Percentiles rank a stretch among this genome's conserved stretches.
Conservation (phyloP, 2,797 vertebrate species). For the Crenichthys baileyi region DNA sequence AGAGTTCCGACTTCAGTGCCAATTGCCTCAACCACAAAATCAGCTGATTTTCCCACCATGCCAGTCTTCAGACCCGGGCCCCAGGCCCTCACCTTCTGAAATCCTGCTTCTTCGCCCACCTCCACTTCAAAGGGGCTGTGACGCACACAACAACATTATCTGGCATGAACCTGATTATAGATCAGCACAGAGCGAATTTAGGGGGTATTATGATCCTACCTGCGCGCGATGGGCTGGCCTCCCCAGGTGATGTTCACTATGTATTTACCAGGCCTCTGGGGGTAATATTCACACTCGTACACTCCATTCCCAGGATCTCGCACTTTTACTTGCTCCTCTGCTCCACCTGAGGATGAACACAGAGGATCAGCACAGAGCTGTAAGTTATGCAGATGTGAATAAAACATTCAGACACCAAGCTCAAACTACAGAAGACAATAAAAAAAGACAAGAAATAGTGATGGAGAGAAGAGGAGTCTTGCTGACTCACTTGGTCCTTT, state of each 20-base stretch:
- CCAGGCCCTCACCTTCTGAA: conserved; percentile 96
- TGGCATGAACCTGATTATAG: not conserved
- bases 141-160: conserved; percentile 29
- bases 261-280: conserved; percentile 89
- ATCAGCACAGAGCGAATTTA: not conserved
- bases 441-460: conserved; percentile 26
- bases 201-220: conserved; percentile 76
- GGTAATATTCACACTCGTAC: conserved; percentile 92
- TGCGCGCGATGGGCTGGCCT: conserved; percentile 91
- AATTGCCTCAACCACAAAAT: conserved; percentile 95
- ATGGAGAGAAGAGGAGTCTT: conserved; percentile 39
- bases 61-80: conserved; percentile 93
- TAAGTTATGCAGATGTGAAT: conserved; percentile 17
- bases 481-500: conserved; percentile 91
- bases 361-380: not conserved
- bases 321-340: conserved; percentile 90
- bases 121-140: conserved; percentile 92
- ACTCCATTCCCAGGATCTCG: conserved; percentile 87
- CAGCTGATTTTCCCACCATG: conserved; percentile 94
- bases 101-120: conserved; percentile 85
- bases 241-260: conserved; percentile 93
- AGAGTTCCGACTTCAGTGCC: conserved; percentile 94
- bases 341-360: conserved; percentile 81
- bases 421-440: conserved; percentile 36
- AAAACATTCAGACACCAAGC: conserved; percentile 38